phyloP scores from a whole-genome alignment of 2,797 vertebrate genomes.

The Diglossa cyanea region DNA sequence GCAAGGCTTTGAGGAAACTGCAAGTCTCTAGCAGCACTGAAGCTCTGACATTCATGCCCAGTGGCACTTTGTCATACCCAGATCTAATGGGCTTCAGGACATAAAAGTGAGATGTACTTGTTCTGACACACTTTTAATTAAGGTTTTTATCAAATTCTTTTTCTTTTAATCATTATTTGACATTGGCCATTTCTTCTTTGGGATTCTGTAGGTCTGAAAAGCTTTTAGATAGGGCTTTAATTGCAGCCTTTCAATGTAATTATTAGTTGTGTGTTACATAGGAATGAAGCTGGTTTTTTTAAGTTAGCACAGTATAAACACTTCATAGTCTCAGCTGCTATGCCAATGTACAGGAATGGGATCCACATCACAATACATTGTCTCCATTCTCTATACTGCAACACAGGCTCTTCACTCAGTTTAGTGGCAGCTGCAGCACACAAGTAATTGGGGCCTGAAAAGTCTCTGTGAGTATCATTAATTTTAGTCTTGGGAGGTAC shows the following conservation, averaged over 20 bases:
- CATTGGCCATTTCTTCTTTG: not conserved
- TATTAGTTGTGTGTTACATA: constrained; percentile 10
- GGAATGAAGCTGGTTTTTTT: not conserved
- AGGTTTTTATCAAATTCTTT: constrained; percentile 11
- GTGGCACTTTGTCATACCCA: not conserved
- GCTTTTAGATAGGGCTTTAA: constrained; percentile 16
- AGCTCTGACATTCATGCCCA: not conserved
- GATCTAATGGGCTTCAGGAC: constrained; percentile 15
- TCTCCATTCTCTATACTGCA: not conserved
- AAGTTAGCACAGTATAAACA: not conserved
- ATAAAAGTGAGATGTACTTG: not conserved
- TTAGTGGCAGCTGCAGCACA: not conserved
- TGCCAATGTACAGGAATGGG: not conserved
- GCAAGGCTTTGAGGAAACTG: not conserved
- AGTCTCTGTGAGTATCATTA: not conserved
- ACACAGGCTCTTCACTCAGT: not conserved
- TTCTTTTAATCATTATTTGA: constrained; percentile 2
- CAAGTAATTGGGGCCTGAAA: not conserved
- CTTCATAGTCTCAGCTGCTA: not conserved
- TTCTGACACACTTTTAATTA: constrained; percentile 47
- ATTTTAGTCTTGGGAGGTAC: constrained; percentile 10
- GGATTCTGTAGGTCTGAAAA: not conserved
- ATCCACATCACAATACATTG: not conserved
- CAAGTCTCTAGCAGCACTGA: not conserved
- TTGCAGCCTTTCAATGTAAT: constrained; percentile 21